Evolutionary conservation across 1,140 invertebrate species (phyloP), one percentile per base, ranked within the genome.

Genomic region (Frieseomelitta varia): DNA sequence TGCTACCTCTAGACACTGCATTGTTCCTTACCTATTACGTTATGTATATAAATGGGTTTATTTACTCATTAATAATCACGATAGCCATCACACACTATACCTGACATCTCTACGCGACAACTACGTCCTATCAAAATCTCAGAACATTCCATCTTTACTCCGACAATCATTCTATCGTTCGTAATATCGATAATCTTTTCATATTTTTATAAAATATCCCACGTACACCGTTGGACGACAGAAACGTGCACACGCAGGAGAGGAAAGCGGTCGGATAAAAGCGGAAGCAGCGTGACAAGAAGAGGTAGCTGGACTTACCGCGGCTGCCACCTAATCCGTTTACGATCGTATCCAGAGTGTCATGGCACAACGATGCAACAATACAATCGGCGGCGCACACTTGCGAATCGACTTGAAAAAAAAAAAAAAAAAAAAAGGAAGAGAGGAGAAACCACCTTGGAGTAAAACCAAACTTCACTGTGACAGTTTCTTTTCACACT

Each of bases 321-420:
- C 19, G 51, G 65, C 72, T 56, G 55, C 69, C 68, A 56, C 63
- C 82, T 88, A 91, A 91, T 91, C 90, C 91, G 86, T 90, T 90
- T 81, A 85, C 79, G 75, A 89, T 87, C 81, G 76, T 90, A 91
- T 91, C 90, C 88, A 91, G 79, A 80, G 39, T 75, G 72, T 81
- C 81, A 84, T 82, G 76, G 78, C 86, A 91, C 88, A 90, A 88
- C 47, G 71, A 88, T 58, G 81, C 67, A 87, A 79, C 58, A 34
- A 69, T 84, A 82, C 21, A 55, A 72, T 77, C 63, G 80, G 65
- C 78, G 65, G 51, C 39, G 76, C 79, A 88, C 83, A 68, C 63
- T 79, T 76, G 72, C 67, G 78, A 88, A 56, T n/a, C 34, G 69
- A 34, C 21, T 34, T 69, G 24, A 11, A 34, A 85, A 71, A 17